phyloP scores from a whole-genome alignment of 1,140 invertebrate species.

The Bombus confusus region DNA sequence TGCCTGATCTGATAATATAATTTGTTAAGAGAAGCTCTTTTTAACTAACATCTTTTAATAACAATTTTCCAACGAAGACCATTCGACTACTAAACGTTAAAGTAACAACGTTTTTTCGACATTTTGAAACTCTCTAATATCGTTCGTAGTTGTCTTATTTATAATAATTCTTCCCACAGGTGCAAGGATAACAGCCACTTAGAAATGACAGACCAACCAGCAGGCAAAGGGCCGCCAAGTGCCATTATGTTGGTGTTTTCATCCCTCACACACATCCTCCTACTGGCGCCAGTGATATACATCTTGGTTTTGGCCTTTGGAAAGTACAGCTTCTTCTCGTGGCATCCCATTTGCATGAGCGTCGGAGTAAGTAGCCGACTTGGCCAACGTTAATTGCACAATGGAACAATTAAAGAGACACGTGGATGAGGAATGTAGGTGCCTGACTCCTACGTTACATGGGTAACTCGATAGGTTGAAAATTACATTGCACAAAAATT shows the following conservation, averaged over 20 bases:
- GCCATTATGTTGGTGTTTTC: conserved; percentile 66
- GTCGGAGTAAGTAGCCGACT: conserved; percentile 75
- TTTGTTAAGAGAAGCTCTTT: background rate
- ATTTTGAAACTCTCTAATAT: background rate
- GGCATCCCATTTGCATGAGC: conserved; percentile 80
- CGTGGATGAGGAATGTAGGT: conserved; percentile 7
- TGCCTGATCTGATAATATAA: background rate
- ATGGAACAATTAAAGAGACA: background rate
- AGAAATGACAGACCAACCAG: conserved; percentile 70
- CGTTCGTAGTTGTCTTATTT: background rate
- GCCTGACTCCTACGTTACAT: background rate
- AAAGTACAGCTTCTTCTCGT: conserved; percentile 73
- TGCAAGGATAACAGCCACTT: background rate
- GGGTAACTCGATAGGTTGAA: background rate
- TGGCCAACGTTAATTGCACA: conserved; percentile 15
- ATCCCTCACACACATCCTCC: conserved; percentile 72
- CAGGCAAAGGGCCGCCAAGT: conserved; percentile 66
- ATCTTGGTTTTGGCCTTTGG: conserved; percentile 71
- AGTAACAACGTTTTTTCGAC: background rate
- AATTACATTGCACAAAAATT: background rate
- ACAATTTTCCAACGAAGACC: background rate
- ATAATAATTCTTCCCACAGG: conserved; percentile 1
- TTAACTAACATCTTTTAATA: too few species aligned
- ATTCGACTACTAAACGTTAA: background rate
- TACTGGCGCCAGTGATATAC: conserved; percentile 76